These are phyloP conservation scores for Caenorhabditis elegans DNA, from an alignment of 1,140 invertebrate genomes.

Conservation along the genomic window WBcel235 BX284603.4:9505001-9505500, in stretches of 20 bases:
- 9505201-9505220: not conserved
- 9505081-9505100: not conserved
- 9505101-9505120: not conserved
- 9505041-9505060: not conserved
- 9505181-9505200: not conserved
- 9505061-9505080: slow-evolving; percentile 9
- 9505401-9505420: not conserved
- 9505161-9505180: not conserved
- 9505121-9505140: not conserved
- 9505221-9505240: not conserved
- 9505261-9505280: not conserved
- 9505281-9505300: not conserved
- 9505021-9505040: not conserved
- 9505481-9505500: not conserved
- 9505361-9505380: not conserved
- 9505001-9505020: not conserved
- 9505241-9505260: not conserved
- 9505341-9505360: slow-evolving; percentile 14
- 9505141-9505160: not conserved
- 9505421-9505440: not conserved
- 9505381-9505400: not conserved
- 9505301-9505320: not conserved
- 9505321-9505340: not conserved
- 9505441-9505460: not conserved
- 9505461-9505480: not conserved